Base-by-base conservation (phyloP, 1,140 invertebrate species). In the Drosophila azteca region DNA sequence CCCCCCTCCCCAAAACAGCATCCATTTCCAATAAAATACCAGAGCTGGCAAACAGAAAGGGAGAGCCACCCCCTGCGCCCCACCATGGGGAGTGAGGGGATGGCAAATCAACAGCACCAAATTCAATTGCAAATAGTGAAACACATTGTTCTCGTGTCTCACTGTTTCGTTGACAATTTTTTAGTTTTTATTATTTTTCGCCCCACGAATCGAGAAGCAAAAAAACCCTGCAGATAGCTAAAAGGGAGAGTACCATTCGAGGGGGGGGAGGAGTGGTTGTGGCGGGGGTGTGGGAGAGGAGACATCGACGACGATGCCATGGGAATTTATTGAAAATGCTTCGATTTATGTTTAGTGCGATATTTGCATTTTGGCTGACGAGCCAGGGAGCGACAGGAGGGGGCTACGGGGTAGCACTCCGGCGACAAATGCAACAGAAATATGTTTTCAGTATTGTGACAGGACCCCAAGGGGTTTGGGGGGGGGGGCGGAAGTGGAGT, bases 271-370 rank as follows among this genome's bases (percentile, higher is more conserved):
- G 17, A 20, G 17, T 20, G 17, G 46, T 2, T 13, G 46, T 6
- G 17, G 41, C 6, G 13, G 13, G 15, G 8, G 31, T n/a, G 24
- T 26, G 11, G 31, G 44, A 62, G 39, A 15, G 50, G 13, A 53
- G 39, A 41, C 39, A 35, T 39, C 59, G n/a, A 35, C 52, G 74
- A 52, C 52, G 74, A 52, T 50, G 60, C 60, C 52, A 57, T 59
- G 59, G 64, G 81, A 57, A 77, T 84, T 84, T 84, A 87, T 84
- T 84, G 68, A 81, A 84, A 87, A 80, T 81, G 77, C 77, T 84
- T 84, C 77, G 82, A 84, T 87, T 84, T 84, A 85, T 80, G 81
- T 84, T 84, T 85, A 84, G 71, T 73, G 77, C 80, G 72, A 84
- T 80, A 84, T 84, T 85, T 84, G 81, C 81, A 84, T 85, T 84